These are phyloP conservation scores for Allygus modestus DNA, from an alignment of 2,888 invertebrate genomes.

Conservation along the genomic window DNA sequence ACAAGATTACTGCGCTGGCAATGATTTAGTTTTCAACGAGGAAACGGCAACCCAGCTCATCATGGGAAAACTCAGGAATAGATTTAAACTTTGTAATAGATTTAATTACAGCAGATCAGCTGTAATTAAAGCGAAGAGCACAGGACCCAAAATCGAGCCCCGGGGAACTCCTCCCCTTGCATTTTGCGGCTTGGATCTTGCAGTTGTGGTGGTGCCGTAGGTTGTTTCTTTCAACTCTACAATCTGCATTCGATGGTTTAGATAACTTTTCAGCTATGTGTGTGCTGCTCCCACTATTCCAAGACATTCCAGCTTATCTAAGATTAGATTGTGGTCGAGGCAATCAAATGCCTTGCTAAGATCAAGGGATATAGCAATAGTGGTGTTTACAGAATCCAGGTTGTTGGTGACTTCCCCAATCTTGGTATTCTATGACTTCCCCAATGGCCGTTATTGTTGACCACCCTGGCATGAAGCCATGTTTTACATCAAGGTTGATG, in stretches of 20 bases:
- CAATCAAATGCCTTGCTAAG: conserved; percentile 6
- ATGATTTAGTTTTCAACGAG: conserved; percentile 8
- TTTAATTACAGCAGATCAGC: background rate
- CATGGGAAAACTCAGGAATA: background rate
- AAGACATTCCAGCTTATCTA: background rate
- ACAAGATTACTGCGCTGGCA: background rate
- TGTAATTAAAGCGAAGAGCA: background rate
- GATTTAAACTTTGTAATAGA: too few species aligned
- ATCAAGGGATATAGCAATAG: background rate
- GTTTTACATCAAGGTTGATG: background rate
- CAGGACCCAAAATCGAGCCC: background rate
- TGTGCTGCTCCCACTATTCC: background rate
- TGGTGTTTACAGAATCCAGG: conserved; percentile 2
- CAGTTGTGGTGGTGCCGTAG: background rate
- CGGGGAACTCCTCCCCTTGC: background rate
- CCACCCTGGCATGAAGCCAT: background rate
- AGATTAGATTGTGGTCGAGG: too few species aligned
- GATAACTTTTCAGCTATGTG: background rate
- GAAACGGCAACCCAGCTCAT: conserved; percentile 7
- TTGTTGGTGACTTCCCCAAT: background rate
- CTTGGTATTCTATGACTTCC: background rate
- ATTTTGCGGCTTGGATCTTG: background rate
- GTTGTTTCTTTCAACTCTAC: background rate
- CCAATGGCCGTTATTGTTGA: background rate
- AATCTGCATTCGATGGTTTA: background rate